phyloP scores from a whole-genome alignment of 2,113 vertebrate species.

The Saimiri boliviensis region DNA sequence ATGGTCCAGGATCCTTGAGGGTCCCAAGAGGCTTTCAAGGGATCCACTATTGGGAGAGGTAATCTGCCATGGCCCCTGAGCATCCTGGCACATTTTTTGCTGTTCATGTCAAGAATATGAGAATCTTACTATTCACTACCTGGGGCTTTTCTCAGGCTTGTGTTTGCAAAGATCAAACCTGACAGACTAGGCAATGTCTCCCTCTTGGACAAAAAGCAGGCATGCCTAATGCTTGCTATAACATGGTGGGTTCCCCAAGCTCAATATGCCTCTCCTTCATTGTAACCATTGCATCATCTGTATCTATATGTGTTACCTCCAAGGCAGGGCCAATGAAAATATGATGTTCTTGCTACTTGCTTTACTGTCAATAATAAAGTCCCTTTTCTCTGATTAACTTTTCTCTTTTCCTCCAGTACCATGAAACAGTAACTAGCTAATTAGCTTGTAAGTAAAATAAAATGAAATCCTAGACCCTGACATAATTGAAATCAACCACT shows the following conservation, averaged over 20 bases:
- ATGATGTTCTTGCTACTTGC: conserved; percentile 9
- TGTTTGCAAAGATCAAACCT: not conserved
- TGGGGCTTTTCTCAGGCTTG: not conserved
- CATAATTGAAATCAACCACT: not conserved
- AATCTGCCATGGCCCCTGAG: not conserved
- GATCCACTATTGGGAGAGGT: not conserved
- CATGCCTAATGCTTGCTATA: conserved; percentile 14
- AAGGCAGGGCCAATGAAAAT: not conserved
- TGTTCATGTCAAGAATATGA: not conserved
- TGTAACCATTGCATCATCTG: not conserved
- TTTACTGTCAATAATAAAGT: not conserved
- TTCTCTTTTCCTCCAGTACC: conserved; percentile 20
- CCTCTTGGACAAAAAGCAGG: not conserved
- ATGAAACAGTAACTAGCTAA: not conserved
- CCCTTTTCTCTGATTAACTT: not conserved
- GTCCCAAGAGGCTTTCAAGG: not conserved
- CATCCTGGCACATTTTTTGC: not conserved
- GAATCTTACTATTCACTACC: not conserved
- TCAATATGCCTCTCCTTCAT: not conserved
- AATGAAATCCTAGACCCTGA: conserved; percentile 20
- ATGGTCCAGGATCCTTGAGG: not conserved
- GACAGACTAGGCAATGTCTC: not conserved
- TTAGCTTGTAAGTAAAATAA: not conserved
- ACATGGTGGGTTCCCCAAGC: not conserved
- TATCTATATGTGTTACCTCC: not conserved